Evolutionary conservation across 2,797 vertebrate species (phyloP), one percentile per base, ranked within the genome.

Genomic region (Euphonia xanthogaster): DNA sequence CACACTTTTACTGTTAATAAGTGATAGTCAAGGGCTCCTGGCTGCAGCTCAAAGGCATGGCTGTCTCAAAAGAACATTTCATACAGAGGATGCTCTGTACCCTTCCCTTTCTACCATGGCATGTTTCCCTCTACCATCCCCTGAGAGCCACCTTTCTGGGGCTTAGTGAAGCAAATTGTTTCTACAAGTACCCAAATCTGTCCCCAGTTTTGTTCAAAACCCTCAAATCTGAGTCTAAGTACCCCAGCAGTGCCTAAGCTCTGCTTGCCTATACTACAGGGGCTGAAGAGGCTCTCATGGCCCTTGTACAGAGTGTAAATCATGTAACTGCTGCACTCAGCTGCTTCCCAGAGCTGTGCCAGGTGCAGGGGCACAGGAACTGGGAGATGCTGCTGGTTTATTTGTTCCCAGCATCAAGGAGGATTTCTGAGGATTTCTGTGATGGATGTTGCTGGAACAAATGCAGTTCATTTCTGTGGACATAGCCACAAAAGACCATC

Each of bases 311-410:
- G 30, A 40, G 31, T 8, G 20, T 37, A 58, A 68, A 70, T 57
- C 0, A 0, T 27, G 47, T 8, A 18, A 24, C 9, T 61, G 31
- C 42, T 45, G 0, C 42, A 35, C 22, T 21, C 65, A 39, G 58
- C 44, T 40, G 23, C 42, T 87, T 47, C 27, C 78, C 28, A n/a
- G 25, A 15, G 31, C 24, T 14, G 17, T 20, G 51, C 63, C 72
- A 76, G 79, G 25, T 8, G 44, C 66, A 60, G 45, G 51, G 54
- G 14, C 35, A 58, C 62, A 63, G 33, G 18, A 60, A 42, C 31
- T 0, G 5, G 54, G 53, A 86, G 39, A 31, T 73, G 67, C 42
- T 7, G 4, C 79, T 53, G n/a, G 1, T 27, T 68, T 39, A 19
- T 67, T 54, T 79, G 24, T 73, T 61, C 48, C n/a, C 51, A 70